A percentile compares a stretch with the other conserved stretches of the same genome.
phyloP scores from a whole-genome alignment of 2,888 invertebrate species.

The Zonitis immaculata region DNA sequence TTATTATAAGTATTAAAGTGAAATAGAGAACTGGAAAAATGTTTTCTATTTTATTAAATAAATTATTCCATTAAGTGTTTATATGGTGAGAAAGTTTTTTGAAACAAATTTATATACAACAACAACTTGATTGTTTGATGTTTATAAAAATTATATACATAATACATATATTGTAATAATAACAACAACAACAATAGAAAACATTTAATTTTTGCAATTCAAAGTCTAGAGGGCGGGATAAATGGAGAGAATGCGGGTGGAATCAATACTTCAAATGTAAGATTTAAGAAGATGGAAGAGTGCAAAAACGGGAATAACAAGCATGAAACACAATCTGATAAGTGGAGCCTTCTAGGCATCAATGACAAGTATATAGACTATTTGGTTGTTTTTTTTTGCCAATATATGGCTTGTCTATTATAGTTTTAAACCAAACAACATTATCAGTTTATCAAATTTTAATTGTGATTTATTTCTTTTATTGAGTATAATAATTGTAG shows the following conservation, averaged over 20 bases:
- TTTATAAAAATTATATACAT: constrained; percentile 33
- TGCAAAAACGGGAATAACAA: constrained; percentile 33
- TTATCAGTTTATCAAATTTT: no score
- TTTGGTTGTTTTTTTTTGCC: no score
- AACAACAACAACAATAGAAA: not conserved
- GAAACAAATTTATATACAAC: no score
- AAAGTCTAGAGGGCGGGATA: no score
- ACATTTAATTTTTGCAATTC: constrained; percentile 7
- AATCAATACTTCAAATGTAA: constrained; percentile 32
- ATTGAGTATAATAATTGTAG: no score
- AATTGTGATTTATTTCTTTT: no score
- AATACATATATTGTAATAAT: not conserved
- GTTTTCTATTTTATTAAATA: constrained; percentile 13
- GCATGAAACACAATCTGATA: constrained; percentile 38
- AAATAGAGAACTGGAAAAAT: not conserved
- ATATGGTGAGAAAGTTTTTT: constrained; percentile 5
- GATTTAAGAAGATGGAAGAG: constrained; percentile 21
- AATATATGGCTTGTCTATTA: no score
- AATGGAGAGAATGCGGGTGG: constrained; percentile 25
- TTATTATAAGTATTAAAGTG: no score
- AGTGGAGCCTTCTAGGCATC: constrained; percentile 30
- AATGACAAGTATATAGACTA: constrained; percentile 7
- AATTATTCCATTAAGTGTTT: constrained; percentile 19
- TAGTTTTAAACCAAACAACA: no score
- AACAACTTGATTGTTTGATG: constrained; percentile 24